Percentiles rank a stretch among this genome's conserved stretches.
These are phyloP conservation scores for Ambastaia sidthimunki DNA, from an alignment of 2,797 vertebrate species.

Conservation along the genomic window DNA sequence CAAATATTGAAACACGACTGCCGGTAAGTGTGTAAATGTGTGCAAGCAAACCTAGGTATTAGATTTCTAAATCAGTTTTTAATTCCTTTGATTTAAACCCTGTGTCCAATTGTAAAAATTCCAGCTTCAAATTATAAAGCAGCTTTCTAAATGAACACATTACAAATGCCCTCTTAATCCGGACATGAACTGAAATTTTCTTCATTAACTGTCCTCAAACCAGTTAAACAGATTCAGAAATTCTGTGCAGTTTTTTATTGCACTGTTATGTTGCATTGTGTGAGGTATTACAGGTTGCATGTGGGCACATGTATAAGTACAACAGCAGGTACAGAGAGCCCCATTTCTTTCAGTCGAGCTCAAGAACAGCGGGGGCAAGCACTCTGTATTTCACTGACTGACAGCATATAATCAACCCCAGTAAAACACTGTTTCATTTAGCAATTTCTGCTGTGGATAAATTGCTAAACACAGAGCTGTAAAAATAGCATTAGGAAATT, in stretches of 20 bases:
- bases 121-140: too few species aligned
- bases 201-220: not conserved
- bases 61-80: too few species aligned
- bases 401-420: constrained; percentile 25
- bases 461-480: constrained; percentile 18
- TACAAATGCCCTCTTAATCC: not conserved
- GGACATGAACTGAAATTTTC: too few species aligned
- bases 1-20: constrained; percentile 18
- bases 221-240: not conserved
- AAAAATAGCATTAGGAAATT: constrained; percentile 36
- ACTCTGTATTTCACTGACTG: constrained; percentile 29
- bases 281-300: not conserved
- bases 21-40: constrained; percentile 16
- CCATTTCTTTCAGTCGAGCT: constrained; percentile 4
- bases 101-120: too few species aligned
- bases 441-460: constrained; percentile 15
- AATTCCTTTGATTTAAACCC: too few species aligned
- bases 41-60: too few species aligned
- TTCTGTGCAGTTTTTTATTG: not conserved
- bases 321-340: constrained; percentile 18
- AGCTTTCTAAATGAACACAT: not conserved
- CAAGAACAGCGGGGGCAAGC: constrained; percentile 21
- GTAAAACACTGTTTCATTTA: constrained; percentile 12
- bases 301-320: constrained; percentile 1
- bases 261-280: not conserved